Conservation (phyloP, 2,797 vertebrate species). For the Cetoscarus ocellatus region DNA sequence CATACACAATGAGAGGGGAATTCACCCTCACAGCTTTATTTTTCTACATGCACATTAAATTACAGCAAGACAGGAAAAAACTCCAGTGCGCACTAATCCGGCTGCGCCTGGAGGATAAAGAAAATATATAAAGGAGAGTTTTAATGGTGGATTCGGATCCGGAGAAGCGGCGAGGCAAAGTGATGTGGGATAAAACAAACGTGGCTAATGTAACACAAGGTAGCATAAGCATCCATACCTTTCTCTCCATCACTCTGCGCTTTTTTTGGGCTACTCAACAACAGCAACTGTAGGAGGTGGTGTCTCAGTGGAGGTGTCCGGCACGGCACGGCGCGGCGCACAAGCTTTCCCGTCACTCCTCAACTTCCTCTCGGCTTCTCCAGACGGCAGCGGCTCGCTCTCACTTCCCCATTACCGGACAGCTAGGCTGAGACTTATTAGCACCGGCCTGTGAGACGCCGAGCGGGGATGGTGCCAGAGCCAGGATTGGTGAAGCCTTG, state of each 20-base stretch:
- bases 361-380: constrained; percentile 78
- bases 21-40: constrained; percentile 22
- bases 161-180: constrained; percentile 46
- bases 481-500: constrained; percentile 80
- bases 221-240: constrained; percentile 82
- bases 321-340: constrained; percentile 53
- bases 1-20: constrained; percentile 33
- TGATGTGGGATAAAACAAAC: constrained; percentile 61
- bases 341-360: constrained; percentile 64
- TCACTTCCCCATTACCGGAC: constrained; percentile 80
- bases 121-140: constrained; percentile 59
- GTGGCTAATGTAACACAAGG: constrained; percentile 46
- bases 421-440: constrained; percentile 71
- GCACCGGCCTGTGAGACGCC: constrained; percentile 79
- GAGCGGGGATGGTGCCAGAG: constrained; percentile 80
- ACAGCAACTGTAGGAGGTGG: constrained; percentile 64
- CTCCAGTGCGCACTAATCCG: constrained; percentile 77
- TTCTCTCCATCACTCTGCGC: constrained; percentile 86
- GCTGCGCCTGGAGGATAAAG: constrained; percentile 61
- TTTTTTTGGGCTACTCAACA: constrained; percentile 66
- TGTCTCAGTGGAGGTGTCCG: constrained; percentile 64
- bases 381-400: constrained; percentile 60
- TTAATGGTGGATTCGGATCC: constrained; percentile 72
- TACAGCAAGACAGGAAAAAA: constrained; percentile 68
- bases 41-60: constrained; percentile 64